Percentiles rank a stretch among this genome's conserved stretches.
Conservation (phyloP, 2,113 vertebrate species). For the Anoura caudifer region DNA sequence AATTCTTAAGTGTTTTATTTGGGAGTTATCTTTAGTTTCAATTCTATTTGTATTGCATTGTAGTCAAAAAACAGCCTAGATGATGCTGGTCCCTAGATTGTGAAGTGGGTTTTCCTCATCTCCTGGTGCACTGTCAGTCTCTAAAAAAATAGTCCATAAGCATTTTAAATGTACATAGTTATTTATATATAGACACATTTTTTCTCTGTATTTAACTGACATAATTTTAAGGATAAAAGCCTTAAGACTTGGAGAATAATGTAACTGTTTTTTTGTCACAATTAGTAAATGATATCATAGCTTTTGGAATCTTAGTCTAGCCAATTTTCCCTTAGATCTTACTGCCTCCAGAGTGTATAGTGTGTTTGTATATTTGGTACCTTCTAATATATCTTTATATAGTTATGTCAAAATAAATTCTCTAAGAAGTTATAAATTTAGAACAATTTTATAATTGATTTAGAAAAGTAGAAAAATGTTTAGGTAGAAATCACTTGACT, state of each 20-base stretch:
- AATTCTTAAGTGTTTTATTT: not conserved
- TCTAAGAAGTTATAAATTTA: not conserved
- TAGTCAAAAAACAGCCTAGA: not conserved
- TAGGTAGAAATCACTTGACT: not conserved
- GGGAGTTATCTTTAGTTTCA: not conserved
- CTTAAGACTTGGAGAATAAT: not conserved
- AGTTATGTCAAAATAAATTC: not conserved
- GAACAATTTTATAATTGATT: not conserved
- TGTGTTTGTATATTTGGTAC: not conserved
- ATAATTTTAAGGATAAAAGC: not conserved
- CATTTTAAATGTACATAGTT: not conserved
- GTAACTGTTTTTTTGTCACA: not conserved
- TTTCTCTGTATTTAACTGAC: not conserved
- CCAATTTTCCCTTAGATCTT: not conserved
- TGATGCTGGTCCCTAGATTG: not conserved
- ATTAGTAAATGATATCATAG: not conserved
- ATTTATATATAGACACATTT: not conserved
- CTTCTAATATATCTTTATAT: not conserved
- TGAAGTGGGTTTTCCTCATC: not conserved
- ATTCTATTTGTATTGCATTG: not conserved
- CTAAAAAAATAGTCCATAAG: not conserved
- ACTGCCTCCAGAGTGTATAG: not conserved
- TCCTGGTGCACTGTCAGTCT: not conserved
- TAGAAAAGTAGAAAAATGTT: not conserved
- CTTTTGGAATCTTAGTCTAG: not conserved